These are phyloP conservation scores for Adineta ricciae DNA, from an alignment of 2,888 invertebrate species.

Conservation along the genomic window DNA sequence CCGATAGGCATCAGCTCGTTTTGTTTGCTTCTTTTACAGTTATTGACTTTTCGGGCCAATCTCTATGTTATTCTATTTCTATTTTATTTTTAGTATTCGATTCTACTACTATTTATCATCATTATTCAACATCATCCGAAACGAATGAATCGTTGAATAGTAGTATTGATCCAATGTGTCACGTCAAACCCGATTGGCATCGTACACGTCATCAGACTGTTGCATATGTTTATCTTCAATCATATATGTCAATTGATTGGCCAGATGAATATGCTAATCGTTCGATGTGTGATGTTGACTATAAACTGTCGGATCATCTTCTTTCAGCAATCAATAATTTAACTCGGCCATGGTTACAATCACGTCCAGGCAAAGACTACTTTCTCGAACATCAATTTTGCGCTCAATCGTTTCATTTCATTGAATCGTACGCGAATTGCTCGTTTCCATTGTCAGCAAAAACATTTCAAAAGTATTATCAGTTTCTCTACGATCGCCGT, in stretches of 20 bases:
- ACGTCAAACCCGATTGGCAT: neutral
- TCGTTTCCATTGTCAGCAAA: neutral
- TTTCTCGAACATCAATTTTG: constrained; percentile 14
- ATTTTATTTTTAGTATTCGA: neutral
- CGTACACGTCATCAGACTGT: neutral
- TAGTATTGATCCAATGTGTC: neutral
- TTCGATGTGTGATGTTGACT: neutral
- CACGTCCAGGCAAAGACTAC: neutral
- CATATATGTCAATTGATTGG: neutral
- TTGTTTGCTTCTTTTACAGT: no score
- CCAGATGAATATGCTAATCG: neutral
- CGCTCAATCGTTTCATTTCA: neutral
- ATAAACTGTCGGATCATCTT: neutral
- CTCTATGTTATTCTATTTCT: no score
- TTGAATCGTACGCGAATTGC: neutral
- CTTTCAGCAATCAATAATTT: neutral
- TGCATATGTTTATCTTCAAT: neutral
- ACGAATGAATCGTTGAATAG: neutral
- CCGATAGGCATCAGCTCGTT: neutral
- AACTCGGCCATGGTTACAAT: neutral
- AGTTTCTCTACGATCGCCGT: neutral
- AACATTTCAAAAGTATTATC: neutral
- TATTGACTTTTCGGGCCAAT: no score
- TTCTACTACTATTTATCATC: neutral
- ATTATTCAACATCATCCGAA: neutral